Conservation (phyloP, 2,888 invertebrate genomes). For the Cenopis cana region DNA sequence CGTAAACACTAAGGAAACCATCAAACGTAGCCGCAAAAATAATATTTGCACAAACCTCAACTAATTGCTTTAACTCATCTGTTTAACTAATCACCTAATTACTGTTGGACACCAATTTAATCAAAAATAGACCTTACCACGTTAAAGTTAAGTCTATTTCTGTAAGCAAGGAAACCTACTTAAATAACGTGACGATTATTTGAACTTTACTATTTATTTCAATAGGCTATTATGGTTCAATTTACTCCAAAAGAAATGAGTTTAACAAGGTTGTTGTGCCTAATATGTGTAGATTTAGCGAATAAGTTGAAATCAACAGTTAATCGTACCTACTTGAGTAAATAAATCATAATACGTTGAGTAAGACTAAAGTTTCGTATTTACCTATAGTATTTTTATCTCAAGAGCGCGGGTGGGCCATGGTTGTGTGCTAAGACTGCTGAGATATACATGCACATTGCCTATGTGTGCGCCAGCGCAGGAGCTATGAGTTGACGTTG, state of each 20-base stretch:
- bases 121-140: background rate
- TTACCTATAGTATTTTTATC: too few species aligned
- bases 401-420: too few species aligned
- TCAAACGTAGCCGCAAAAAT: slow-evolving; percentile 39
- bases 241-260: background rate
- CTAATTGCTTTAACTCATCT: slow-evolving; percentile 44
- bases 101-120: slow-evolving; percentile 7
- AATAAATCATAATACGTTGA: background rate
- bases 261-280: background rate
- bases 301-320: background rate
- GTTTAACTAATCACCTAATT: slow-evolving; percentile 45
- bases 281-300: background rate
- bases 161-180: background rate
- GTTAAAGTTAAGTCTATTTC: background rate
- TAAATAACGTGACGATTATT: background rate
- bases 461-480: too few species aligned
- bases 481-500: too few species aligned
- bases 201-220: background rate
- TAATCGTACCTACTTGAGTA: background rate
- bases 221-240: background rate
- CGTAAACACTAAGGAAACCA: slow-evolving; percentile 16
- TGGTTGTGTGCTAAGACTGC: too few species aligned
- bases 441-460: too few species aligned
- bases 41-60: slow-evolving; percentile 45
- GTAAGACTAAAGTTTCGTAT: too few species aligned